Evolutionary conservation across 2,888 invertebrate genomes (phyloP), one percentile per base, ranked within the genome.

Genomic region (Ennomos erosarius): DNA sequence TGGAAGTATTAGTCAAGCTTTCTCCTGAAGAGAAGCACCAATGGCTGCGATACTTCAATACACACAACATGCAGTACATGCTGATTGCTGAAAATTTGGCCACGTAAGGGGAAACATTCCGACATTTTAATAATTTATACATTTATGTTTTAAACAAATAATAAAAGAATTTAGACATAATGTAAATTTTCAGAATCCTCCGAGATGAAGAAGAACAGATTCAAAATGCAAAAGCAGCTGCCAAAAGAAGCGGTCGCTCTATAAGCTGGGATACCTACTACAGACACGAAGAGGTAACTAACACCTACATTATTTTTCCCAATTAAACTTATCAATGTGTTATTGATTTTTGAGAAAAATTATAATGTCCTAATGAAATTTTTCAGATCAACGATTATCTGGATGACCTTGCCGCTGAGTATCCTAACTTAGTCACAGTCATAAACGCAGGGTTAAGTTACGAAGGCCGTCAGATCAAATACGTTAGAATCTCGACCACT

Each of bases 391-490:
- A 93, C 73, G 82, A 87, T 0, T 87, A 92, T 64, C 73, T 94
- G 57, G 84, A 88, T 59, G 73, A 78, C 8, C 63, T 94, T 12
- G 90, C 84, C n/a, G 70, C 55, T 0, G 62, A 77, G 45, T 88
- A 94, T 74, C 93, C 94, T 1, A 67, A 92, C 10, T 70, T 93
- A 0, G 92, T 93, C 1, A 92, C 90, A 8, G 85, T 95, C 8
- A 83, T 93, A 60, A 90, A 90, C 57, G 92, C 95, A 55, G 95
- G 94, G 0, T 79, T 88, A 51, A 93, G 94, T 43, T 93, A 85
- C 69, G 94, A 95, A 83, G 93, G 93, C 6, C 92, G 94, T n/a
- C 87, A 92, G 55, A 88, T 96, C 62, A 93, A 93, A 68, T 92
- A 92, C 64, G 85, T 95, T 47, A 94, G 93, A 74, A 93, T 95